phyloP scores from a whole-genome alignment of 2,888 invertebrate species.

The Eupeodes luniger region DNA sequence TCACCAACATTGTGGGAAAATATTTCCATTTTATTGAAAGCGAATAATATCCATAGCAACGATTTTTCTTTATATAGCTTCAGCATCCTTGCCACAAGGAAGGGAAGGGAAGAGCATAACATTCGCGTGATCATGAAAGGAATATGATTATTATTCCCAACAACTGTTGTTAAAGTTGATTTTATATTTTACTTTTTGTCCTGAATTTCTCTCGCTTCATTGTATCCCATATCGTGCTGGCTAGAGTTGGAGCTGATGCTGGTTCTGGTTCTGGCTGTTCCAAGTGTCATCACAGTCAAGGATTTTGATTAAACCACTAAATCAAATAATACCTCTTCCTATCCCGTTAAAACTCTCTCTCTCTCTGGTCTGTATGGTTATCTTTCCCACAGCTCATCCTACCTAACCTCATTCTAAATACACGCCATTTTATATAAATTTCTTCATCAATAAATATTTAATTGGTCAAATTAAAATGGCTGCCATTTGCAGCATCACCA shows the following conservation, averaged over 20 bases:
- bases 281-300: constrained; percentile 58
- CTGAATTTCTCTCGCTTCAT: constrained; percentile 5
- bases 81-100: neutral
- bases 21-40: constrained; percentile 65
- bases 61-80: constrained; percentile 33
- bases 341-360: neutral
- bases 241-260: constrained; percentile 8
- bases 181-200: neutral
- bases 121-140: constrained; percentile 40
- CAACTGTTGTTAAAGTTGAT: constrained; percentile 19
- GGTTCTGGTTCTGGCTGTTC: neutral
- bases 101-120: neutral
- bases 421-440: constrained; percentile 65
- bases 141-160: constrained; percentile 36
- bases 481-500: constrained; percentile 50
- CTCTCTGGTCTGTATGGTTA: neutral
- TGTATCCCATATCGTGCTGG: constrained; percentile 27
- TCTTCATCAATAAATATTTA: constrained; percentile 77
- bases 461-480: constrained; percentile 73
- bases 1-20: constrained; percentile 31
- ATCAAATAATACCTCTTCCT: constrained; percentile 51
- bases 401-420: constrained; percentile 11
- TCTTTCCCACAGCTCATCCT: neutral
- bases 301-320: constrained; percentile 71
- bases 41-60: constrained; percentile 44